These are phyloP conservation scores for Excalfactoria chinensis DNA, from an alignment of 2,113 vertebrate genomes.

Conservation along the genomic window DNA sequence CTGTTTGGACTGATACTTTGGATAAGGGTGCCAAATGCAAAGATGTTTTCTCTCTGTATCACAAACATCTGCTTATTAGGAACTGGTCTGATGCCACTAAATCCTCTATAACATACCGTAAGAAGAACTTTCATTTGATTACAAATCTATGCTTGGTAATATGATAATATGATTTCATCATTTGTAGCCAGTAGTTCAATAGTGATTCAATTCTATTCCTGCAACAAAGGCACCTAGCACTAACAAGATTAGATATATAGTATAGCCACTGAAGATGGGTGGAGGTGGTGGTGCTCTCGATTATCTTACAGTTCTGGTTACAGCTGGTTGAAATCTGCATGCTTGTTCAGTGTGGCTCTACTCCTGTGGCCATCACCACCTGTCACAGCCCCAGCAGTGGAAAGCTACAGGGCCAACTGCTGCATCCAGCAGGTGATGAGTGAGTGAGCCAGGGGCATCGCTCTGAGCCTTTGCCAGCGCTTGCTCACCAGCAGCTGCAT, in stretches of 20 bases:
- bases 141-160: background rate
- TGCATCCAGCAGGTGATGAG: background rate
- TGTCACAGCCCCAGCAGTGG: background rate
- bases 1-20: background rate
- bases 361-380: background rate
- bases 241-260: background rate
- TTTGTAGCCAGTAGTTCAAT: background rate
- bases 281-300: background rate
- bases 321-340: background rate
- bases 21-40: background rate
- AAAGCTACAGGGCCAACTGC: background rate
- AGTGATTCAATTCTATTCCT: background rate
- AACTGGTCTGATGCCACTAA: background rate
- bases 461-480: fast-evolving
- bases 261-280: background rate
- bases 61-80: background rate
- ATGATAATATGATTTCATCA: background rate
- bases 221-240: background rate
- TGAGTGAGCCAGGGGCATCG: background rate
- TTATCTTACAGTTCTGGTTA: background rate
- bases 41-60: background rate
- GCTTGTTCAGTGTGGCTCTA: background rate
- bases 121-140: background rate
- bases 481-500: fast-evolving
- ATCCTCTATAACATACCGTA: background rate